Conservation (phyloP, 2,888 invertebrate species). For the Brassicogethes aeneus region DNA sequence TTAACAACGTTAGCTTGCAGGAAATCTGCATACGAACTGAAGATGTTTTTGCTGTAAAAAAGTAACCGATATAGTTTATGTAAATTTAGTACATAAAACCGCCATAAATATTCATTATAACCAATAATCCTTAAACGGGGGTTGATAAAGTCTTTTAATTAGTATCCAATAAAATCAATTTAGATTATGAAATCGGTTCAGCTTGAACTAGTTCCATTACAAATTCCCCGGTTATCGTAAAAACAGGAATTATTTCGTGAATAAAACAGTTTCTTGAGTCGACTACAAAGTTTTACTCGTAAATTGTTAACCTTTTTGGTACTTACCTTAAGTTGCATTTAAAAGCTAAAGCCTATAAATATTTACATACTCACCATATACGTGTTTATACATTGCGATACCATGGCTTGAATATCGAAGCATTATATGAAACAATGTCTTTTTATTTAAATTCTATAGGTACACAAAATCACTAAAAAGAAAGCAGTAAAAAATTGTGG, state of each 20-base stretch:
- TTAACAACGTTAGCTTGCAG: not conserved
- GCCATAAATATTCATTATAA: conserved; percentile 28
- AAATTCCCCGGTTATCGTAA: not conserved
- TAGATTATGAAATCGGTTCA: not conserved
- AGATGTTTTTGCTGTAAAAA: not conserved
- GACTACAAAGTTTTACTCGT: too few species aligned
- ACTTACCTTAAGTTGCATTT: too few species aligned
- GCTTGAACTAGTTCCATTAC: not conserved
- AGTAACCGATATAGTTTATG: not conserved
- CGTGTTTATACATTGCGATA: too few species aligned
- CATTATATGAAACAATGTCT: too few species aligned
- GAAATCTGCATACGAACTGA: not conserved
- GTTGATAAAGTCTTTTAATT: conserved; percentile 32
- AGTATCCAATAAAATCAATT: conserved; percentile 29
- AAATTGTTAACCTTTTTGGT: too few species aligned
- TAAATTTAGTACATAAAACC: conserved; percentile 3
- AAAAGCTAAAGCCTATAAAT: too few species aligned
- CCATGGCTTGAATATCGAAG: too few species aligned
- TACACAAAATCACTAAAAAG: too few species aligned
- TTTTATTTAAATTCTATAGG: too few species aligned
- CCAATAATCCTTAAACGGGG: conserved; percentile 27
- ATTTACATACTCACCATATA: too few species aligned
- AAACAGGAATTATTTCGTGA: not conserved
- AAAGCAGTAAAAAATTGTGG: too few species aligned
- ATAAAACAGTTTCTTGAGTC: too few species aligned